Conservation (phyloP, 1,140 invertebrate species). For the Formica selysi region DNA sequence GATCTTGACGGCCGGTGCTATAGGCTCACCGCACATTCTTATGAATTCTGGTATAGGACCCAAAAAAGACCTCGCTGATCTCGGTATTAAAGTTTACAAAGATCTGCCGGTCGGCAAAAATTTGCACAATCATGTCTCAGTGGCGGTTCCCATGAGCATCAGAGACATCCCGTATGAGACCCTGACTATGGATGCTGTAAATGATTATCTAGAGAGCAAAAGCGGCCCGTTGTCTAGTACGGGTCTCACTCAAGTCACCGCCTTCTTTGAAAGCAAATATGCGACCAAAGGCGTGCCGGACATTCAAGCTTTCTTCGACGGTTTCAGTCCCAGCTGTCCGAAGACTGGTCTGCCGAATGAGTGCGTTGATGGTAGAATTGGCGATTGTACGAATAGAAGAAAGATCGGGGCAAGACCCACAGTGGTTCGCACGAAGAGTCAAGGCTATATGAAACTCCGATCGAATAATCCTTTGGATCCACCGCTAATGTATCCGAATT, state of each 20-base stretch:
- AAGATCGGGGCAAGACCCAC: slow-evolving; percentile 82
- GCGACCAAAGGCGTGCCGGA: slow-evolving; percentile 79
- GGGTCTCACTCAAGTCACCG: slow-evolving; percentile 85
- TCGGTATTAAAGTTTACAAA: slow-evolving; percentile 84
- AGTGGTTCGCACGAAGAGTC: slow-evolving; percentile 75
- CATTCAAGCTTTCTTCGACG: slow-evolving; percentile 84
- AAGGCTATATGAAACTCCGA: slow-evolving; percentile 83
- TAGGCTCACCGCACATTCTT: slow-evolving; percentile 90
- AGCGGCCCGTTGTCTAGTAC: slow-evolving; percentile 85
- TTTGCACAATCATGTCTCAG: slow-evolving; percentile 87
- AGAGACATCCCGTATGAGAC: slow-evolving; percentile 79
- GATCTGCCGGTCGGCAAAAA: slow-evolving; percentile 88
- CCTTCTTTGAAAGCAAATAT: slow-evolving; percentile 82
- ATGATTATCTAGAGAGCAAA: slow-evolving; percentile 81
- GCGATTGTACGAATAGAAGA: slow-evolving; percentile 77
- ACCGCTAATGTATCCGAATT: slow-evolving; percentile 90
- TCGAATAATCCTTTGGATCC: slow-evolving; percentile 87
- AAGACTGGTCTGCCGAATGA: slow-evolving; percentile 80
- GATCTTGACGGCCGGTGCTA: slow-evolving; percentile 89
- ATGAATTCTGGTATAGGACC: slow-evolving; percentile 91
- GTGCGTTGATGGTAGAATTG: slow-evolving; percentile 78
- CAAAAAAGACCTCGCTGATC: slow-evolving; percentile 86
- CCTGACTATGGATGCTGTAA: slow-evolving; percentile 81
- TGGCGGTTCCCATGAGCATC: slow-evolving; percentile 82
- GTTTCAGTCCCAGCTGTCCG: slow-evolving; percentile 81